Evolutionary conservation across 2,113 vertebrate genomes (phyloP), one percentile per base, ranked within the genome.

Genomic region (Gnathonemus longibarbis): DNA sequence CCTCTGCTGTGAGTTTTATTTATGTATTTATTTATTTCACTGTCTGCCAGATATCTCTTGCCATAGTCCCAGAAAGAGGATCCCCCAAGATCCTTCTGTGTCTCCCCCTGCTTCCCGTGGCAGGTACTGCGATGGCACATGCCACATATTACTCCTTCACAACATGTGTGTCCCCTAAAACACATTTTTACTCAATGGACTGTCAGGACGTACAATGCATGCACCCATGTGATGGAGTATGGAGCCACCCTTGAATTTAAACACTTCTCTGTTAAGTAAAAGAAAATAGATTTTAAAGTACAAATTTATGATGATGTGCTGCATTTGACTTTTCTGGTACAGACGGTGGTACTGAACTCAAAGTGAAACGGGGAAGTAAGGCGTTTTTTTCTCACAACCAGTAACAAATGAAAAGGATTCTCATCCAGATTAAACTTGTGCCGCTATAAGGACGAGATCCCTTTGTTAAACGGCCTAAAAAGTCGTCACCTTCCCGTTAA

Each of bases 11-110:
- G 90, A 90, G 91, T 94, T 94, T 95, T 96, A 96, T 96, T 95
- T 96, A 96, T 95, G 85, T 95, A 96, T 96, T 95, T 96, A 96
- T 96, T 96, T 96, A 96, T 96, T 95, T 95, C 94, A 94, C 91
- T 56, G 90, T 92, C 56, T 87, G 42, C 87, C 42, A 92, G 49
- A 90, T 92, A 50, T 89, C 50, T 88, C 42, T 89, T 93, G 88
- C 52, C 89, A 62, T 90, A 91, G 70, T 91, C 48, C 17, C 89
- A 35, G 89, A 39, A 77, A 80, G 89, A 84, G 88, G 19, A 10
- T 24, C 52, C 84, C 89, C 46, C 91, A 91, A 90, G 42, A 91
- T 91, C 91, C 77, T 46, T 87, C 2, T 84, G 77, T 77, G 42
- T 87, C 83, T 42, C 56, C 56, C 56, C 56, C 56, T 62, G 56